These are phyloP conservation scores for Hydraecia micacea DNA, from an alignment of 2,888 invertebrate genomes.

Conservation along the genomic window DNA sequence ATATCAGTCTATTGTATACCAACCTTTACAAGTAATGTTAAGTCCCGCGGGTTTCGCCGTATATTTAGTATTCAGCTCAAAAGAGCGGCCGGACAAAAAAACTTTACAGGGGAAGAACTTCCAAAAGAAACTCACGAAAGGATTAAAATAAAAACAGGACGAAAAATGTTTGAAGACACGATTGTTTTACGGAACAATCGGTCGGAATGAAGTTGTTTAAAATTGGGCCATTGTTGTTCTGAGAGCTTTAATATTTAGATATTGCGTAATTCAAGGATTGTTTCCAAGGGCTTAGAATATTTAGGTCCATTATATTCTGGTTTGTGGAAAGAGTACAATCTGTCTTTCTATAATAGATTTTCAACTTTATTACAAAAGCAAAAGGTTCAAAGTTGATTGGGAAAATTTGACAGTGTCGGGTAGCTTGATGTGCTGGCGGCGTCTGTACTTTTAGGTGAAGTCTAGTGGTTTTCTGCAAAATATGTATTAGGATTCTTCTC, in stretches of 20 bases:
- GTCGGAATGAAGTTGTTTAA: conserved; percentile 54
- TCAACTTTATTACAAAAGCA: too few species aligned
- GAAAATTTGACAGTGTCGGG: too few species aligned
- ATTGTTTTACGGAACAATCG: conserved; percentile 64
- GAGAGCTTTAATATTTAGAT: conserved; percentile 37
- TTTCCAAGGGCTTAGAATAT: conserved; percentile 35
- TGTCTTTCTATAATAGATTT: too few species aligned
- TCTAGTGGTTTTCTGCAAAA: neutral
- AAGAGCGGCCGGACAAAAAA: conserved; percentile 47
- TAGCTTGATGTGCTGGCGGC: too few species aligned
- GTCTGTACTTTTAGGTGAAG: neutral
- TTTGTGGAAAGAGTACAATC: conserved; percentile 9
- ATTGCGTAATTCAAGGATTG: conserved; percentile 42
- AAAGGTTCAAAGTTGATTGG: too few species aligned
- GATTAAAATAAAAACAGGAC: conserved; percentile 64
- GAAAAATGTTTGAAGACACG: conserved; percentile 52
- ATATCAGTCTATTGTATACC: neutral
- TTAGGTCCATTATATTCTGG: conserved; percentile 11
- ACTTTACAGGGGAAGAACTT: conserved; percentile 30
- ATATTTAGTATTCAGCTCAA: conserved; percentile 62
- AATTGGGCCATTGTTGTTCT: conserved; percentile 52
- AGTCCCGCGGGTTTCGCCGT: conserved; percentile 24
- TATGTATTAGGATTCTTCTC: neutral
- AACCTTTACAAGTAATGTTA: conserved; percentile 31
- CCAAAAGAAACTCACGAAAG: conserved; percentile 50